Conservation (phyloP, 2,113 vertebrate species). For the Ptilorrhoa leucosticta region DNA sequence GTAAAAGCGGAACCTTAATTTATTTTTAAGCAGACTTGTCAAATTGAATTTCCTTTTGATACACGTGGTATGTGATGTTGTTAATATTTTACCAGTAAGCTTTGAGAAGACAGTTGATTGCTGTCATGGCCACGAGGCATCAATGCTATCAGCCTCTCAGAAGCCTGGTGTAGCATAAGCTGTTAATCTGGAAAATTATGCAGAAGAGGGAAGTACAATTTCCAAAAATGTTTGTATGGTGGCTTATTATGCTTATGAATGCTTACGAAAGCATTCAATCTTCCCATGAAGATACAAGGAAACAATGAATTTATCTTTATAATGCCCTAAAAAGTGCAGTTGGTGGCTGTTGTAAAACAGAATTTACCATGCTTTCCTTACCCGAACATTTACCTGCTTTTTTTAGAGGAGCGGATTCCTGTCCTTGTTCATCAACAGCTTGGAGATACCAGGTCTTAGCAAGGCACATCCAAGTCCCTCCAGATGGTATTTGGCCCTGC, state of each 20-base stretch:
- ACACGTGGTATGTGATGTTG: background rate
- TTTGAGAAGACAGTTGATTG: background rate
- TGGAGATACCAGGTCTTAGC: background rate
- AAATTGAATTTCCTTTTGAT: background rate
- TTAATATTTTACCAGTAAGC: conserved; percentile 22
- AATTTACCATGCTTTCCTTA: background rate
- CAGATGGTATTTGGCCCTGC: background rate
- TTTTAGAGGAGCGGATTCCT: background rate
- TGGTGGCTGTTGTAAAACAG: background rate
- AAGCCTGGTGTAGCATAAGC: background rate
- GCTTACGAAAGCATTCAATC: background rate
- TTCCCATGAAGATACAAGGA: background rate
- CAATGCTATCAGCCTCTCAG: background rate
- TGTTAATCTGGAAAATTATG: background rate
- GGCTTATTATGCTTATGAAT: background rate
- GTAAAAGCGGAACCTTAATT: background rate
- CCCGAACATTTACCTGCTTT: background rate
- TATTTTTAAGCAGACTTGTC: conserved; percentile 27
- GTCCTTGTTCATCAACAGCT: background rate
- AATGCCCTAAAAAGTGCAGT: background rate
- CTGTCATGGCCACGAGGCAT: background rate
- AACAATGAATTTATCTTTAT: background rate
- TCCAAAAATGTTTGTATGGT: background rate
- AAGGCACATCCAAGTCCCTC: background rate
- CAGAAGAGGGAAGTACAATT: background rate